Conservation (phyloP, 2,888 invertebrate genomes). For the Leptopilina drosophilae region DNA sequence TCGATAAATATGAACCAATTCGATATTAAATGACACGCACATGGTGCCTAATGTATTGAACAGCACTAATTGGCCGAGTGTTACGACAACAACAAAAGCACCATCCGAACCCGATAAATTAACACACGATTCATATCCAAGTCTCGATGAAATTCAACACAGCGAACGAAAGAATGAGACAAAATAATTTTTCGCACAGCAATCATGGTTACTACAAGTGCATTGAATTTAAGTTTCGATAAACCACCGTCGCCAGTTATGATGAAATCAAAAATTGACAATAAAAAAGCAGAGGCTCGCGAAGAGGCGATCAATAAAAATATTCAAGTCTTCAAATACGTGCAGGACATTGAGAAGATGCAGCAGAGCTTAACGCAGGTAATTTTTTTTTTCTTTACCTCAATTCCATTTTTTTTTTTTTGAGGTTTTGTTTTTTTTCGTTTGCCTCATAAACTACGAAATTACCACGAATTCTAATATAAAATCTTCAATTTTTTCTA, state of each 20-base stretch:
- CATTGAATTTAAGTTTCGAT: conserved; percentile 68
- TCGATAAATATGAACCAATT: conserved; percentile 71
- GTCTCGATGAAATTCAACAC: conserved; percentile 73
- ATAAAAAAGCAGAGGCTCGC: conserved; percentile 66
- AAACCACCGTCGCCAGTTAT: conserved; percentile 63
- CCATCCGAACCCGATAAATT: conserved; percentile 71
- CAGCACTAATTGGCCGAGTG: conserved; percentile 69
- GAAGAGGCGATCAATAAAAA: conserved; percentile 74
- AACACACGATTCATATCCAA: conserved; percentile 73
- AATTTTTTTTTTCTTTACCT: background rate
- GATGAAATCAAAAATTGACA: conserved; percentile 65
- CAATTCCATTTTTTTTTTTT: background rate
- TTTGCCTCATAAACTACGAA: no score
- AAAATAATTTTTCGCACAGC: conserved; percentile 68
- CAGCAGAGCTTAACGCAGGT: conserved; percentile 74
- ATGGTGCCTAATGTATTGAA: conserved; percentile 68
- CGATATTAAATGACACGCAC: conserved; percentile 68
- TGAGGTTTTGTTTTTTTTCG: no score
- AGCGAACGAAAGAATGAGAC: conserved; percentile 67
- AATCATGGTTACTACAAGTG: conserved; percentile 64
- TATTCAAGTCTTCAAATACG: conserved; percentile 74
- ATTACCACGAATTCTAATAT: no score
- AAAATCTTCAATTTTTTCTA: no score
- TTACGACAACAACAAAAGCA: conserved; percentile 59
- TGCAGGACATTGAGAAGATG: conserved; percentile 78